Evolutionary conservation across 2,888 invertebrate species (phyloP).

Genomic region (Rhamnusium bicolor): DNA sequence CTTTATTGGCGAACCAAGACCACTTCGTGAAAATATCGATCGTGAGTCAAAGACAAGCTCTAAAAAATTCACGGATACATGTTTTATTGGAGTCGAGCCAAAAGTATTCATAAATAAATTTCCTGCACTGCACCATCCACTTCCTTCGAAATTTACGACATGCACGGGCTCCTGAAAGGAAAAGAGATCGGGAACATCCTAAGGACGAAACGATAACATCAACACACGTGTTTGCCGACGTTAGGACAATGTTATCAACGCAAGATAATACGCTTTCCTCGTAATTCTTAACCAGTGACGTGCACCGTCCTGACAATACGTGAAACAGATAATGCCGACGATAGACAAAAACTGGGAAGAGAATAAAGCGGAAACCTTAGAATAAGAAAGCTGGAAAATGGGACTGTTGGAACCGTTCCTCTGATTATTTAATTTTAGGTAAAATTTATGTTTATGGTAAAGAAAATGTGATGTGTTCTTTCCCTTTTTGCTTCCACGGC

Average conservation of each 20-base stretch:
- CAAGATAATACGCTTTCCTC: conserved; percentile 60
- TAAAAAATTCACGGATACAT: conserved; percentile 65
- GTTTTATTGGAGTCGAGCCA: conserved; percentile 67
- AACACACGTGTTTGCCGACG: conserved; percentile 59
- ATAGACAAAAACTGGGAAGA: conserved; percentile 18
- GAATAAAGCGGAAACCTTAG: neutral
- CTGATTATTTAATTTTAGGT: neutral
- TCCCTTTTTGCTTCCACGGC: too few species aligned
- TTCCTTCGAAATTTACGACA: conserved; percentile 66
- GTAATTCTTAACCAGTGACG: conserved; percentile 61
- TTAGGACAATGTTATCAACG: conserved; percentile 62
- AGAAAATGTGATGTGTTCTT: too few species aligned
- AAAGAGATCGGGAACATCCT: conserved; percentile 34
- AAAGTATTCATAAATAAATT: conserved; percentile 71
- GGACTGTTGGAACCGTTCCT: neutral
- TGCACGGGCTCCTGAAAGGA: conserved; percentile 44
- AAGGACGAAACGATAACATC: conserved; percentile 55
- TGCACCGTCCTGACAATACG: conserved; percentile 49
- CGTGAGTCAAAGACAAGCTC: conserved; percentile 38
- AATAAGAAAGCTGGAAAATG: neutral
- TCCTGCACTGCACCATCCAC: conserved; percentile 68
- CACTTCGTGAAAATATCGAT: conserved; percentile 18
- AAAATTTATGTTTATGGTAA: too few species aligned
- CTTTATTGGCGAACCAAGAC: conserved; percentile 3
- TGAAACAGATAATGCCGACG: conserved; percentile 36